phyloP scores from a whole-genome alignment of 1,140 invertebrate genomes.

The Aphelinus certus region DNA sequence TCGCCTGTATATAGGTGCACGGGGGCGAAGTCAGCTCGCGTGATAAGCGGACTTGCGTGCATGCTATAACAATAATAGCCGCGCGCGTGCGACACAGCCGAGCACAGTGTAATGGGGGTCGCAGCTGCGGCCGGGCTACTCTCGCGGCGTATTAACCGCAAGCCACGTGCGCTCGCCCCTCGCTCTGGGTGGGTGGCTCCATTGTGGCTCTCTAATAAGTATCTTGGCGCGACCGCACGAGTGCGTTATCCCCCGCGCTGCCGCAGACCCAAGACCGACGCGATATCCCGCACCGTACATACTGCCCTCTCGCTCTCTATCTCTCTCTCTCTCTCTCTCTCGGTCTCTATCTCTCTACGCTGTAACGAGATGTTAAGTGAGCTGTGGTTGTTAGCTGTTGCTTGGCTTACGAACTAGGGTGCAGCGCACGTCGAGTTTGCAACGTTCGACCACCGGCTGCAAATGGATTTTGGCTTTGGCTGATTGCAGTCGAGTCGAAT shows the following conservation, averaged over 20 bases:
- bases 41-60: background rate
- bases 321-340: background rate
- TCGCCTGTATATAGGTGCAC: too few relatives aligned
- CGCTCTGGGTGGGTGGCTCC: background rate
- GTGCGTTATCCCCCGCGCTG: background rate
- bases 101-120: background rate
- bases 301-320: background rate
- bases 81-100: conserved; percentile 2
- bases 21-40: background rate
- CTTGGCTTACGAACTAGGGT: too few relatives aligned
- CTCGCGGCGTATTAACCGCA: conserved; percentile 30
- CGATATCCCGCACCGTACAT: background rate
- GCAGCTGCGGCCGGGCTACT: conserved; percentile 12
- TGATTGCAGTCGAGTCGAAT: too few relatives aligned
- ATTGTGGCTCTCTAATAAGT: background rate
- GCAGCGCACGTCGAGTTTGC: too few relatives aligned
- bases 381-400: too few relatives aligned
- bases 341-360: background rate
- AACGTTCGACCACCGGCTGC: too few relatives aligned
- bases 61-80: conserved; percentile 25
- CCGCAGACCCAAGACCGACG: background rate
- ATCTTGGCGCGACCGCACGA: background rate
- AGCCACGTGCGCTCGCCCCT: conserved; percentile 3
- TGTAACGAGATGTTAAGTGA: too few relatives aligned
- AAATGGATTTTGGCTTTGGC: too few relatives aligned